Conservation (phyloP, 2,113 vertebrate species). For the Lophotis ruficrista region DNA sequence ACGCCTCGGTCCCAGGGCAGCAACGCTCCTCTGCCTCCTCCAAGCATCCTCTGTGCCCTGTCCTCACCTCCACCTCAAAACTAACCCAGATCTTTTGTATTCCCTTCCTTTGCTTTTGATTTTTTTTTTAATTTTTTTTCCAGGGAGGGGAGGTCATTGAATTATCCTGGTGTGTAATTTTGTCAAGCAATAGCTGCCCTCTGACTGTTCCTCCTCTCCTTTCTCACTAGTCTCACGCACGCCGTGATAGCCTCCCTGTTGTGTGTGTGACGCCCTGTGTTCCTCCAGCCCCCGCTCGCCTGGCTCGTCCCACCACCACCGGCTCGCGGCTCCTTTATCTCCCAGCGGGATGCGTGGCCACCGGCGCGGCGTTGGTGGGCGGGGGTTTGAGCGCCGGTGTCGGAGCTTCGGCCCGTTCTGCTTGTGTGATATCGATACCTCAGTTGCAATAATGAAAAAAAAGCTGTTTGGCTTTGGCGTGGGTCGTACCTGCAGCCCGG, state of each 20-base stretch:
- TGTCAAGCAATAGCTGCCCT: slow-evolving; percentile 49
- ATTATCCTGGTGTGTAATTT: not conserved
- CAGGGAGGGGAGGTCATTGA: not conserved
- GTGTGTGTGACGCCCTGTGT: not conserved
- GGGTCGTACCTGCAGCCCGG: not conserved
- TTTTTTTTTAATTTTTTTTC: not conserved
- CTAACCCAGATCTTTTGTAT: not conserved
- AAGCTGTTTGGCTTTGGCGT: slow-evolving; percentile 8
- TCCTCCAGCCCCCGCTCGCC: not conserved
- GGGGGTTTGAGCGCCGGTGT: not conserved
- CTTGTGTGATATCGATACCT: not conserved
- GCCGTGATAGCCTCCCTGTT: not conserved
- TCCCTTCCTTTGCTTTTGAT: not conserved
- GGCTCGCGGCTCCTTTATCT: not conserved
- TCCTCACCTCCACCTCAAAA: not conserved
- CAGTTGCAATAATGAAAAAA: not conserved
- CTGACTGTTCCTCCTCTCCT: not conserved
- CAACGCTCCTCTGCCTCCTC: not conserved
- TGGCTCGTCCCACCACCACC: not conserved
- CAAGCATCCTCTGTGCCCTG: not conserved
- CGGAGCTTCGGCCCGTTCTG: not conserved
- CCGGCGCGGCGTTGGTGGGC: rapidly evolving
- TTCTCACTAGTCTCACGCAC: not conserved
- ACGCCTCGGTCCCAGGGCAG: not conserved
- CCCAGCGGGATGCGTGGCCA: not conserved